phyloP scores from a whole-genome alignment of 2,888 invertebrate species.

The Tachina grossa region DNA sequence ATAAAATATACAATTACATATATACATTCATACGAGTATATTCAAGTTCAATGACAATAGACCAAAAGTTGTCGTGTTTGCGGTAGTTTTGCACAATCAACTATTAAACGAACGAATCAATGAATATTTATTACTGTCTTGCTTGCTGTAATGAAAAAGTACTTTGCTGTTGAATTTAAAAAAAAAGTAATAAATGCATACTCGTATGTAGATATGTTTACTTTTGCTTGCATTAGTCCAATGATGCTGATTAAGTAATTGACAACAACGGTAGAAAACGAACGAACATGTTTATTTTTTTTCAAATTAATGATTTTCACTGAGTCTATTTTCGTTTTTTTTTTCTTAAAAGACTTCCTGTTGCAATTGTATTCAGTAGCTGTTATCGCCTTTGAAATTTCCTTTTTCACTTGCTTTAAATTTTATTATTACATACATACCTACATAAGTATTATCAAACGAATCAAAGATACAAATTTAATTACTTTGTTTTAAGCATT shows the following conservation, averaged over 20 bases:
- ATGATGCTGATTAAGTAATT: slow-evolving; percentile 35
- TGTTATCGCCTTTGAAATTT: slow-evolving; percentile 19
- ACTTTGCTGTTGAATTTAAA: background rate
- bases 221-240: background rate
- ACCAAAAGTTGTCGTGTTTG: slow-evolving; percentile 12
- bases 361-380: slow-evolving; percentile 17
- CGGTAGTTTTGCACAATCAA: background rate
- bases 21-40: background rate
- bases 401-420: background rate
- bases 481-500: background rate
- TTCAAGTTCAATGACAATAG: slow-evolving; percentile 65
- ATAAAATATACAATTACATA: too few relatives aligned
- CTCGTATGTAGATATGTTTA: too few relatives aligned
- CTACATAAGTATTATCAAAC: background rate
- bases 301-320: background rate
- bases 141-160: background rate
- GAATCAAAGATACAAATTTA: slow-evolving; percentile 4
- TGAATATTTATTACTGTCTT: background rate
- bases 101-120: background rate
- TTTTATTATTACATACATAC: background rate
- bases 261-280: slow-evolving; percentile 2
- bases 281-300: slow-evolving; percentile 2
- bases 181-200: background rate
- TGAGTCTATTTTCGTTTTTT: background rate
- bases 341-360: slow-evolving; percentile 36